Conservation (phyloP, 2,113 vertebrate species). For the Vidua macroura region DNA sequence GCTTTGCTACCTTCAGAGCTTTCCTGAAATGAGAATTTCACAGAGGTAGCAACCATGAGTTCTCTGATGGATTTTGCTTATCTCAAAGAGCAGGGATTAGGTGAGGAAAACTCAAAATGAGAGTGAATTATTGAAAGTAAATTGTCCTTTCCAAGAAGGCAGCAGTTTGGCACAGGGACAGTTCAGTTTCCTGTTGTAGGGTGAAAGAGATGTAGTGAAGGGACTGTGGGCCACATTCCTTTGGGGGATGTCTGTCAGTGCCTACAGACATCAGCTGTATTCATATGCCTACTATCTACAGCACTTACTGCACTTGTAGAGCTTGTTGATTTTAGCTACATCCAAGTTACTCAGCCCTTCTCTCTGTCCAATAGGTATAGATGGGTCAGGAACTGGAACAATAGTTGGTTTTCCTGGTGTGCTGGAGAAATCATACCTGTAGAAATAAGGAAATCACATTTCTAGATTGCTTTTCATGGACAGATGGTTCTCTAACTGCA, state of each 20-base stretch:
- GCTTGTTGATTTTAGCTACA: constrained; percentile 71
- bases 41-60: background rate
- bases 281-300: background rate
- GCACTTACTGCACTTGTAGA: constrained; percentile 74
- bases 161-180: background rate
- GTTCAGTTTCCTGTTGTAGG: background rate
- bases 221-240: background rate
- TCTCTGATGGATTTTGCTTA: background rate
- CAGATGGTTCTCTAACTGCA: background rate
- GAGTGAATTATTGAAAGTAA: background rate
- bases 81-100: background rate
- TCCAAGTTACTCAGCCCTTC: constrained; percentile 67
- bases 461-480: background rate
- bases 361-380: constrained; percentile 66
- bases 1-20: background rate
- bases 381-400: constrained; percentile 57
- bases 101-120: background rate
- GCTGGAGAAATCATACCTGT: constrained; percentile 66
- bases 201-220: background rate
- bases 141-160: background rate
- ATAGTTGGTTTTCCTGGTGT: constrained; percentile 51
- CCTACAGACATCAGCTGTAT: background rate
- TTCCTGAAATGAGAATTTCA: background rate
- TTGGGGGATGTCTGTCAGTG: background rate
- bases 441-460: background rate